Percentiles rank a stretch among this genome's conserved stretches.
These are phyloP conservation scores for Leucophenga maculata DNA, from an alignment of 2,888 invertebrate species.

Conservation along the genomic window DNA sequence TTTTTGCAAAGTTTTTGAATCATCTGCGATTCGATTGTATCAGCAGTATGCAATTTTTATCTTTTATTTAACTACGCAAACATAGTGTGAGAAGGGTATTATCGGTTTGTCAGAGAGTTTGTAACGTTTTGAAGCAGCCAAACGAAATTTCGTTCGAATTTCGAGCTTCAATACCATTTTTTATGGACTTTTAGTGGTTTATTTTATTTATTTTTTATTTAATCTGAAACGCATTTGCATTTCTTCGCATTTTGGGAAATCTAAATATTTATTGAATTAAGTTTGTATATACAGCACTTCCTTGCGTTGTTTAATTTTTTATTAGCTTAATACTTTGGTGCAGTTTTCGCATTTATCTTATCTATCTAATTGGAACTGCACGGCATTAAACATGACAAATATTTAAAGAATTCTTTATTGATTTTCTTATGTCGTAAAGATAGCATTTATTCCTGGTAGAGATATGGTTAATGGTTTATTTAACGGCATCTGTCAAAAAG, in stretches of 20 bases:
- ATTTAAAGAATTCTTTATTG: background rate
- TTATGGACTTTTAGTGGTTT: conserved; percentile 2
- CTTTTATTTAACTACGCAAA: background rate
- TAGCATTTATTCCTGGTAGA: no score
- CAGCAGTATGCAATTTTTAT: no score
- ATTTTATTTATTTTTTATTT: conserved; percentile 20
- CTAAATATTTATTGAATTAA: background rate
- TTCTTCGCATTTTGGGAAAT: background rate
- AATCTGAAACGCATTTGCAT: background rate
- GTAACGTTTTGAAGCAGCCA: no score
- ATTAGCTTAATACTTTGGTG: background rate
- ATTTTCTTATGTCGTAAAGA: no score
- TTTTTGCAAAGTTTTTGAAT: background rate
- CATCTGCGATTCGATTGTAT: background rate
- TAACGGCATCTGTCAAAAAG: no score
- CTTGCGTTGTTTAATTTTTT: background rate
- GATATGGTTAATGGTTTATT: no score
- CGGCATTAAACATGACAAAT: background rate
- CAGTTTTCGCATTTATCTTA: background rate
- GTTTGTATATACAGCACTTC: background rate
- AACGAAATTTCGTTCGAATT: no score
- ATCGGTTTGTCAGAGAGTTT: no score
- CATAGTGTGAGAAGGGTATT: no score
- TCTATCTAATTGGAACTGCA: background rate
- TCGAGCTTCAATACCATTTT: no score